phyloP scores from a whole-genome alignment of 2,797 vertebrate genomes.

The Sardinella longiceps region DNA sequence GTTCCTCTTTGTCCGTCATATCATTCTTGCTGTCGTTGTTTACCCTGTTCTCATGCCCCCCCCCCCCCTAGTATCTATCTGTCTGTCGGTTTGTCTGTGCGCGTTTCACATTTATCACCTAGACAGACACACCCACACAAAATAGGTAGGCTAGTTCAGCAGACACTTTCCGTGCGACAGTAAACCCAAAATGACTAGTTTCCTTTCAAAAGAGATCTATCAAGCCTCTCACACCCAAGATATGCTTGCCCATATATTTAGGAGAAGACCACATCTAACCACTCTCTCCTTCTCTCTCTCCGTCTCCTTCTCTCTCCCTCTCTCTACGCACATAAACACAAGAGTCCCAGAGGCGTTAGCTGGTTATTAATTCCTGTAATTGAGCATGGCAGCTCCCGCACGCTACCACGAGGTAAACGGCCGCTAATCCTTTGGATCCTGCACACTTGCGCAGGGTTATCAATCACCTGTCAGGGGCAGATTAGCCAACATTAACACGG shows the following conservation, averaged over 20 bases:
- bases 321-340: conserved; percentile 67
- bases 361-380: conserved; percentile 76
- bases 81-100: conserved; percentile 45
- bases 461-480: conserved; percentile 74
- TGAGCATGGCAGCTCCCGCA: conserved; percentile 71
- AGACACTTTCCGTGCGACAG: background rate
- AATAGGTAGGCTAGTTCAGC: conserved; percentile 49
- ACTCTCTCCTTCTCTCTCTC: conserved; percentile 55
- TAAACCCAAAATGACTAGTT: background rate
- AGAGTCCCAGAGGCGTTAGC: conserved; percentile 69
- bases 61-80: conserved; percentile 56
- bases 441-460: conserved; percentile 75
- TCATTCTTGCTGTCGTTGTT: conserved; percentile 68
- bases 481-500: conserved; percentile 72
- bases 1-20: conserved; percentile 72
- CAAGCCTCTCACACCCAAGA: background rate
- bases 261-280: background rate
- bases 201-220: conserved; percentile 1
- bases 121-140: conserved; percentile 58
- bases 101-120: conserved; percentile 39
- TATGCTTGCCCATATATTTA: background rate
- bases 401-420: conserved; percentile 75
- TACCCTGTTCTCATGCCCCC: conserved; percentile 71
- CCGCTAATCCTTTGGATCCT: conserved; percentile 80
- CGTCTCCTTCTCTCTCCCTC: conserved; percentile 58